Percentiles rank a stretch among this genome's conserved stretches.
These are phyloP conservation scores for Cyanoderma ruficeps DNA, from an alignment of 2,113 vertebrate species.

Conservation along the genomic window DNA sequence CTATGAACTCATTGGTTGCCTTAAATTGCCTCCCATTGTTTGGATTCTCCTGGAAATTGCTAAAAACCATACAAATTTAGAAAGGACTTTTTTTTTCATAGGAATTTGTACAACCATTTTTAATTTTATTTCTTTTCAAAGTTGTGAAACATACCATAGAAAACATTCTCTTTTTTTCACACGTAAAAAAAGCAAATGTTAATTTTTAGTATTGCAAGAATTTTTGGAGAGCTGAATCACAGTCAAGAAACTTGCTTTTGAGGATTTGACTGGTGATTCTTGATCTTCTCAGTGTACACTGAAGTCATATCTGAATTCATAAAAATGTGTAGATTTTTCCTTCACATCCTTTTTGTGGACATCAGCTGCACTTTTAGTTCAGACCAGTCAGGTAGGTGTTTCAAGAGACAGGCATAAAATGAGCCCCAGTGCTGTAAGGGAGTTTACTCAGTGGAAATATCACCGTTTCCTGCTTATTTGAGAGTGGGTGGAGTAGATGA, in stretches of 20 bases:
- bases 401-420: not conserved
- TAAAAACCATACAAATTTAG: not conserved
- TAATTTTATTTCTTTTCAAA: not conserved
- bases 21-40: not conserved
- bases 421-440: not conserved
- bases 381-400: not conserved
- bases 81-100: not conserved
- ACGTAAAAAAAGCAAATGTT: not conserved
- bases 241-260: not conserved
- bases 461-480: not conserved
- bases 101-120: not conserved
- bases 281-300: not conserved
- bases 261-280: not conserved
- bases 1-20: not conserved
- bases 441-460: not conserved
- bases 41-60: not conserved
- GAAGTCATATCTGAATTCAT: not conserved
- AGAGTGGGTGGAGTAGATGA: not conserved
- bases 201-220: not conserved
- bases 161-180: not conserved
- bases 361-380: not conserved
- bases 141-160: not conserved
- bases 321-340: not conserved
- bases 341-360: not conserved
- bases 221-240: not conserved